These are phyloP conservation scores for Girardinichthys multiradiatus DNA, from an alignment of 2,113 vertebrate species.

Conservation along the genomic window DNA sequence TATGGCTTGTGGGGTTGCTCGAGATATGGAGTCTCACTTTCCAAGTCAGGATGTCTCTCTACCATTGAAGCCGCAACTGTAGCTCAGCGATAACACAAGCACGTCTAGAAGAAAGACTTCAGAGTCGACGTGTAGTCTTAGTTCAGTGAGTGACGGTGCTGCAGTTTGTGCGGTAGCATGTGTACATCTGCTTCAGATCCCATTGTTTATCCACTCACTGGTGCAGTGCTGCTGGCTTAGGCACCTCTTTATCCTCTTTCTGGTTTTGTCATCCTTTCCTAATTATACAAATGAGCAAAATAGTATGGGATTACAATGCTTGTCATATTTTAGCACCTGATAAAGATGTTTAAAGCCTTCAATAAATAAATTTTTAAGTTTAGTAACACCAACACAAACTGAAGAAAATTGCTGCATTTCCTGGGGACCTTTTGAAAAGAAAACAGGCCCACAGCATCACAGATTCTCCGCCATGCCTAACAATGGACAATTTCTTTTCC, in stretches of 20 bases:
- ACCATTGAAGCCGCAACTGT: constrained; percentile 85
- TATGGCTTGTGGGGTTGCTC: constrained; percentile 81
- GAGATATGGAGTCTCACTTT: constrained; percentile 81
- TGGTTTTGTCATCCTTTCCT: constrained; percentile 53
- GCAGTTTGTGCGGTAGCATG: constrained; percentile 38
- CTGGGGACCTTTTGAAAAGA: too few relatives aligned
- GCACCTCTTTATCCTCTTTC: constrained; percentile 56
- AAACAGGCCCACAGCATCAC: too few relatives aligned
- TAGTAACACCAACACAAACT: too few relatives aligned
- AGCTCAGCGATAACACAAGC: constrained; percentile 80
- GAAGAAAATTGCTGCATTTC: too few relatives aligned
- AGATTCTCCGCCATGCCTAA: too few relatives aligned
- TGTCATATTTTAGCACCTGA: too few relatives aligned
- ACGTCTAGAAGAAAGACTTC: constrained; percentile 71
- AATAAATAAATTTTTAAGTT: too few relatives aligned
- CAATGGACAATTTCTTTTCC: too few relatives aligned
- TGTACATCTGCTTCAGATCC: constrained; percentile 30
- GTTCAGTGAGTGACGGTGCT: constrained; percentile 72
- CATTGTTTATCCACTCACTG: constrained; percentile 64
- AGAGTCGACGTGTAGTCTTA: constrained; percentile 75
- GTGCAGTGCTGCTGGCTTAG: constrained; percentile 54
- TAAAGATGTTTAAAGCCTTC: too few relatives aligned
- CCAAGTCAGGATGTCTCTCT: constrained; percentile 80
- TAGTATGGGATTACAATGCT: constrained; percentile 20
- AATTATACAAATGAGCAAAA: constrained; percentile 43